Conservation (phyloP, 2,888 invertebrate species). For the Apoderus coryli region DNA sequence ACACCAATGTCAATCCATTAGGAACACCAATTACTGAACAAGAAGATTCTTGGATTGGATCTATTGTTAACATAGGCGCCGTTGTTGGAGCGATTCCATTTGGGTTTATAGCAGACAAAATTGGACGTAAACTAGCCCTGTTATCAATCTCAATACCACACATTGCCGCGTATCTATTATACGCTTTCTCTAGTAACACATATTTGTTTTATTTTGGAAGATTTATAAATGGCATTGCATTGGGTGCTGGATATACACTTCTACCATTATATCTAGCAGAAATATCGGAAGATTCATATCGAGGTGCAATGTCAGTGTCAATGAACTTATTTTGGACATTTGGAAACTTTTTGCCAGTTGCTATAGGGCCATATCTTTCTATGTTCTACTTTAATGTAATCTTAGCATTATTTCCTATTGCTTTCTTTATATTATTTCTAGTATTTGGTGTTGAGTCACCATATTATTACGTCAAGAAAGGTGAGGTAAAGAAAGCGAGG, state of each 20-base stretch:
- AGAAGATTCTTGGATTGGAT: conserved; percentile 37
- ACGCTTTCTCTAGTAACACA: conserved; percentile 39
- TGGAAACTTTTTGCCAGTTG: conserved; percentile 55
- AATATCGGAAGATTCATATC: conserved; percentile 60
- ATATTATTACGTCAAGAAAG: conserved; percentile 46
- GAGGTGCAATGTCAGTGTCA: conserved; percentile 70
- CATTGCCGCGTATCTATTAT: conserved; percentile 50
- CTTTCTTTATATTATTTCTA: conserved; percentile 42
- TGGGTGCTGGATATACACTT: conserved; percentile 54
- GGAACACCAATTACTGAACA: conserved; percentile 22
- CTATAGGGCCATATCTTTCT: conserved; percentile 53
- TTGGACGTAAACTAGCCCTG: conserved; percentile 55
- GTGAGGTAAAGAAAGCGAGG: conserved; percentile 44
- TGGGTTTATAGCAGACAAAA: conserved; percentile 45
- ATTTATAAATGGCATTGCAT: conserved; percentile 46
- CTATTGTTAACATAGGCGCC: conserved; percentile 34
- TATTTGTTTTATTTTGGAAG: conserved; percentile 40
- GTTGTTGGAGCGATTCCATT: conserved; percentile 49
- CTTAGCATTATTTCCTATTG: conserved; percentile 33
- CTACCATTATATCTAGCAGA: conserved; percentile 80
- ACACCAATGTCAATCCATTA: conserved; percentile 25
- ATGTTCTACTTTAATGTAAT: conserved; percentile 47
- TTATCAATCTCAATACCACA: conserved; percentile 49
- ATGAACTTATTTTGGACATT: conserved; percentile 56
- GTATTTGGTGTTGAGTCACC: conserved; percentile 74